Evolutionary conservation across 2,888 invertebrate genomes (phyloP).

Genomic region (Cheiracanthium punctorium): DNA sequence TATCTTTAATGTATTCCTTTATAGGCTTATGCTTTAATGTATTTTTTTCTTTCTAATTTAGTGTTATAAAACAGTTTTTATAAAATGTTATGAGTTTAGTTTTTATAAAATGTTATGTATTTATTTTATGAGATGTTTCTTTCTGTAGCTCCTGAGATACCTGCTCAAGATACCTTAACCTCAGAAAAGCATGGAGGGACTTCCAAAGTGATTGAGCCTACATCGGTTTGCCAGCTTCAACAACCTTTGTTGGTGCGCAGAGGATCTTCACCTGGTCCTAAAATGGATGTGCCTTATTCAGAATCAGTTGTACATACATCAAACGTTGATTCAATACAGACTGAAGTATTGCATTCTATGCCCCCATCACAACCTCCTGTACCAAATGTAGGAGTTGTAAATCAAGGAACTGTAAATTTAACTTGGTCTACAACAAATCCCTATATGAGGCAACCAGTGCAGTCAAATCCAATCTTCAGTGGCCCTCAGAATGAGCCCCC

Average conservation of each 20-base stretch:
- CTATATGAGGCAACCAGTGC: not conserved
- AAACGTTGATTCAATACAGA: not conserved
- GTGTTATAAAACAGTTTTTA: no score
- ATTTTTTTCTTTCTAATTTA: no score
- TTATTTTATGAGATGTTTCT: no score
- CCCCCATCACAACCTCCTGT: not conserved
- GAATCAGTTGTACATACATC: not conserved
- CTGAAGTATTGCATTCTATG: not conserved
- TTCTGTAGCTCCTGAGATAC: not conserved
- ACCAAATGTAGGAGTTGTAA: not conserved
- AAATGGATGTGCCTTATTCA: not conserved
- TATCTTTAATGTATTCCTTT: no score
- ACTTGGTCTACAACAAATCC: not conserved
- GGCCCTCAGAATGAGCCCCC: not conserved
- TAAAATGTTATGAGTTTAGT: no score
- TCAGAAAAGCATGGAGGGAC: not conserved
- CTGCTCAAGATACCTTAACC: not conserved
- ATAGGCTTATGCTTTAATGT: no score
- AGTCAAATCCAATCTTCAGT: not conserved
- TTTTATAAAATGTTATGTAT: no score
- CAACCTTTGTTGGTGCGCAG: constrained; percentile 36
- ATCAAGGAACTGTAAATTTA: not conserved
- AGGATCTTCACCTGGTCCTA: not conserved
- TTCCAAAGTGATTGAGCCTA: not conserved
- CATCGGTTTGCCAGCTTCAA: constrained; percentile 47